These are phyloP conservation scores for Carterocephalus palaemon DNA, from an alignment of 2,888 invertebrate genomes.

Conservation along the genomic window DNA sequence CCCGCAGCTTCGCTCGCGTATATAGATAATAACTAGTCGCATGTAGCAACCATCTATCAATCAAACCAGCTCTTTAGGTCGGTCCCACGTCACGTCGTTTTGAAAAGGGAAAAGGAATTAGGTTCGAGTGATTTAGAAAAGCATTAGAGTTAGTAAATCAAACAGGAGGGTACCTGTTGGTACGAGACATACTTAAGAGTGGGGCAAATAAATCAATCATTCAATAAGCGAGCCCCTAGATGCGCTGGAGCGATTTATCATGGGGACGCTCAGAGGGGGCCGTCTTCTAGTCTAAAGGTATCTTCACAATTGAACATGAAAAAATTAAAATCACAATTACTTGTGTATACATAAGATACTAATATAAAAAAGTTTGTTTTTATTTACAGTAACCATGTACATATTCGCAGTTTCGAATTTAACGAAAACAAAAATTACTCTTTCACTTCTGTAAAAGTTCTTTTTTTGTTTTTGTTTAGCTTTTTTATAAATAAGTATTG, in stretches of 20 bases:
- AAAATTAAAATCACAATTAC: background rate
- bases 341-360: too few relatives aligned
- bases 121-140: constrained; percentile 59
- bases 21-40: too few relatives aligned
- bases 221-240: constrained; percentile 56
- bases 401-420: too few relatives aligned
- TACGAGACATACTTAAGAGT: constrained; percentile 40
- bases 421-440: too few relatives aligned
- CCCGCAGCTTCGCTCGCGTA: too few relatives aligned
- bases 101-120: constrained; percentile 70
- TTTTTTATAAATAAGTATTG: too few relatives aligned
- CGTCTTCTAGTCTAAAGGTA: constrained; percentile 22
- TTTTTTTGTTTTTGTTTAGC: too few relatives aligned
- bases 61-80: constrained; percentile 31
- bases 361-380: too few relatives aligned
- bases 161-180: constrained; percentile 65
- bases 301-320: constrained; percentile 7
- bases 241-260: constrained; percentile 61
- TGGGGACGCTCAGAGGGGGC: constrained; percentile 32
- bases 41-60: too few relatives aligned
- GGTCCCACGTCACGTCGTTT: constrained; percentile 60
- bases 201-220: constrained; percentile 71
- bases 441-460: too few relatives aligned
- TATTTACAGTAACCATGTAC: too few relatives aligned
- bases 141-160: constrained; percentile 73